phyloP scores from a whole-genome alignment of 2,888 invertebrate genomes.

The Amphipoea oculea region DNA sequence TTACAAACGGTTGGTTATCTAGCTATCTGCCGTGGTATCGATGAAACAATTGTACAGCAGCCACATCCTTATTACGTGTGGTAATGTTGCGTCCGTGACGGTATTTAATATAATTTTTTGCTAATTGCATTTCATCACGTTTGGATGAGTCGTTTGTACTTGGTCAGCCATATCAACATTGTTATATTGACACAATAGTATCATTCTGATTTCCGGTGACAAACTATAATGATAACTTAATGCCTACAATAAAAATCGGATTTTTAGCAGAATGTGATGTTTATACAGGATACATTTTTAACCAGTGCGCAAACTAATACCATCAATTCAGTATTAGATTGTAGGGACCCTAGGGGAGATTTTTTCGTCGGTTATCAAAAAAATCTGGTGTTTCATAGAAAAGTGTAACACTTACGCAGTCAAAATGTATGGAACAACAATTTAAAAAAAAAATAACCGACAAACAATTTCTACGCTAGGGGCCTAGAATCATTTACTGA shows the following conservation, averaged over 20 bases:
- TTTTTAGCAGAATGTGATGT: slow-evolving; percentile 6
- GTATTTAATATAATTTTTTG: slow-evolving; percentile 38
- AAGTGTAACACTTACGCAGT: not conserved
- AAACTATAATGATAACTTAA: slow-evolving; percentile 29
- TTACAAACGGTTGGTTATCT: slow-evolving; percentile 2
- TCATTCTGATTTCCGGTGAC: slow-evolving; percentile 37
- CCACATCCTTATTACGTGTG: slow-evolving; percentile 58
- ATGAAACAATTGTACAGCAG: slow-evolving; percentile 31
- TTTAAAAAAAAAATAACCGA: not conserved
- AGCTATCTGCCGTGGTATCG: slow-evolving; percentile 14
- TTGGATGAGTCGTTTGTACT: slow-evolving; percentile 36
- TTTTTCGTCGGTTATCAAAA: too few relatives aligned
- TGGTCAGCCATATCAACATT: slow-evolving; percentile 37
- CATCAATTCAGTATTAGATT: too few relatives aligned
- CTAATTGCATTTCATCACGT: slow-evolving; percentile 61
- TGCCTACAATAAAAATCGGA: slow-evolving; percentile 29
- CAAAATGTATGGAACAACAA: not conserved
- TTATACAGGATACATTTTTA: not conserved
- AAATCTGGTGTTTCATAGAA: too few relatives aligned
- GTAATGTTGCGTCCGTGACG: slow-evolving; percentile 56
- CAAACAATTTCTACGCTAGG: not conserved
- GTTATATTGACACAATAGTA: slow-evolving; percentile 36
- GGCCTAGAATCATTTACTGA: not conserved
- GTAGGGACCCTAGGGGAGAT: too few relatives aligned
- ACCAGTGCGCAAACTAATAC: too few relatives aligned